Percentiles rank a stretch among this genome's conserved stretches.
phyloP scores from a whole-genome alignment of 2,797 vertebrate species.

The Valencia hispanica region DNA sequence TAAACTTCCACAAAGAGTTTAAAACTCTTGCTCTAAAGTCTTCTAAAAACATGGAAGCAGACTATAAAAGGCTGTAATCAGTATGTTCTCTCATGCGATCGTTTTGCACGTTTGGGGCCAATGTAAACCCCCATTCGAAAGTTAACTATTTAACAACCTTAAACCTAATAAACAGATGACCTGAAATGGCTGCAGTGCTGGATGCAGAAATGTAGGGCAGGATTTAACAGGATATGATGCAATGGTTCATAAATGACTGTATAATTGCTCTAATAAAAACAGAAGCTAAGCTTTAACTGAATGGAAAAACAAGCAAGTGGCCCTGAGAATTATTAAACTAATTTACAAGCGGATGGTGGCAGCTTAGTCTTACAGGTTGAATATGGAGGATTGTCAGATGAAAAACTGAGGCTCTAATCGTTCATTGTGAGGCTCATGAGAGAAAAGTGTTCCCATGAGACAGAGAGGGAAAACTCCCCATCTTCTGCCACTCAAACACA shows the following conservation, averaged over 20 bases:
- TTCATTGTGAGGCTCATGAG: conserved; percentile 26
- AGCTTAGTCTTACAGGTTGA: conserved; percentile 42
- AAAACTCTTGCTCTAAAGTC: background rate
- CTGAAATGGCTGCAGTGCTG: background rate
- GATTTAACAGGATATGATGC: conserved; percentile 23
- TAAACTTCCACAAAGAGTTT: background rate
- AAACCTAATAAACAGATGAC: conserved; percentile 3
- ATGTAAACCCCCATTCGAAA: background rate
- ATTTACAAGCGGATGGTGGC: conserved; percentile 60
- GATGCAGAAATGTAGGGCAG: background rate
- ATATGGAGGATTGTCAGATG: conserved; percentile 34
- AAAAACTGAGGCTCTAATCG: conserved; percentile 32
- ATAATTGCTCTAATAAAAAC: conserved; percentile 65
- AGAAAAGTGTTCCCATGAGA: conserved; percentile 57
- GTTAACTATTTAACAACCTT: background rate
- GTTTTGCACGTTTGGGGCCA: background rate
- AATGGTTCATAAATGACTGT: conserved; percentile 48
- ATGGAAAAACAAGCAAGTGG: conserved; percentile 62
- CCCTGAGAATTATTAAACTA: conserved; percentile 57
- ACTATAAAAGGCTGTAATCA: background rate
- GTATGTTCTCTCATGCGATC: background rate
- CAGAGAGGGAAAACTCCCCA: conserved; percentile 18
- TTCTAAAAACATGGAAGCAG: background rate
- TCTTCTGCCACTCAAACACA: conserved; percentile 22
- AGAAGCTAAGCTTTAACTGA: conserved; percentile 34